Conservation (phyloP, 2,797 vertebrate genomes). For the Spinus olivaceus region DNA sequence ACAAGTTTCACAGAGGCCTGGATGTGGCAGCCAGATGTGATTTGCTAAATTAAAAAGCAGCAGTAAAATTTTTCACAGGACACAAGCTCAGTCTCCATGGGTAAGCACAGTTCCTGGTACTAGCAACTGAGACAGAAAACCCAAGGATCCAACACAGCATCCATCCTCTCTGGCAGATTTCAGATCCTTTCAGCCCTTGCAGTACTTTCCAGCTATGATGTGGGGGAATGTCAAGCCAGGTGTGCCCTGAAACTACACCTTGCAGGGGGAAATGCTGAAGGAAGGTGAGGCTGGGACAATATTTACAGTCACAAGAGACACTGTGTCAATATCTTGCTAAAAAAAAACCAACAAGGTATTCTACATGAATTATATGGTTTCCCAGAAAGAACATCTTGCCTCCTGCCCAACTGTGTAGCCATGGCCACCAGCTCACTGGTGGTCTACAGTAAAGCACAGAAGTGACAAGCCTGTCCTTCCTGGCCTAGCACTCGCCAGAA, state of each 20-base stretch:
- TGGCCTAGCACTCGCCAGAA: background rate
- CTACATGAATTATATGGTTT: background rate
- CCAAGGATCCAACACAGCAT: background rate
- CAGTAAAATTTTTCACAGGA: background rate
- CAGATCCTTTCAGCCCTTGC: background rate
- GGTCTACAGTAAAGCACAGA: background rate
- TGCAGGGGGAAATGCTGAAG: background rate
- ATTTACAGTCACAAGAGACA: background rate
- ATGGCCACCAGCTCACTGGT: constrained; percentile 26
- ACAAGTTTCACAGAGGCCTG: background rate
- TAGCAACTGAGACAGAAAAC: background rate
- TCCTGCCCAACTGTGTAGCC: constrained; percentile 43
- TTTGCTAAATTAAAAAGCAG: background rate
- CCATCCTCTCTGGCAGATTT: background rate
- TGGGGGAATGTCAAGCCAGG: background rate
- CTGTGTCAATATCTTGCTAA: background rate
- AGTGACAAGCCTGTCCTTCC: background rate
- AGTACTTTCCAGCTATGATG: background rate
- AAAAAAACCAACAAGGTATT: background rate
- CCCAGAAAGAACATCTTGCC: constrained; percentile 5
- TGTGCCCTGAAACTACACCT: background rate
- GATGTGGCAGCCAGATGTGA: fast-evolving
- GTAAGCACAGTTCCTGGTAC: background rate
- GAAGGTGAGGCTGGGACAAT: background rate
- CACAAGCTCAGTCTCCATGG: background rate